A percentile compares a stretch with the other conserved stretches of the same genome.
These are phyloP conservation scores for Trematocara variabile DNA, from an alignment of 2,113 vertebrate genomes.

Conservation along the genomic window DNA sequence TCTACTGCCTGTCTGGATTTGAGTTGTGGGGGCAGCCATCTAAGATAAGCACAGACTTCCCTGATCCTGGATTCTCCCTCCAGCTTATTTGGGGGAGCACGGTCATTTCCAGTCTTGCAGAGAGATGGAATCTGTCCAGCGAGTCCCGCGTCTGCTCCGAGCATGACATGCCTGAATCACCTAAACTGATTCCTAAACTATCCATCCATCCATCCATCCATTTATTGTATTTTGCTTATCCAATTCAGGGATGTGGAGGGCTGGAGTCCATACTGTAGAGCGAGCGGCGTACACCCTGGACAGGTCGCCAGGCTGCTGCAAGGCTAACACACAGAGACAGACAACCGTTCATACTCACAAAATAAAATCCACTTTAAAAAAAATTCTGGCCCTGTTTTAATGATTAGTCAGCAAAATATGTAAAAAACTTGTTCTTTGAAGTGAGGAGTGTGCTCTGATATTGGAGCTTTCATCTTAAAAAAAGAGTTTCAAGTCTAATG, in stretches of 20 bases:
- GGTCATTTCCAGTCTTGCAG: background rate
- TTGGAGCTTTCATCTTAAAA: background rate
- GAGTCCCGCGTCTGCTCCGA: background rate
- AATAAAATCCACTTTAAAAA: rapidly evolving
- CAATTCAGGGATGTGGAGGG: background rate
- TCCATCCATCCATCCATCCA: background rate
- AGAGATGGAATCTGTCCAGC: background rate
- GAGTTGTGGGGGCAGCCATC: background rate
- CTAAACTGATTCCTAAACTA: background rate
- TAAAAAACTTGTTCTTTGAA: background rate
- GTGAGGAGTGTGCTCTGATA: background rate
- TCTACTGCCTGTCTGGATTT: background rate
- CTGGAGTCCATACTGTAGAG: background rate
- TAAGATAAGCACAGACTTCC: background rate
- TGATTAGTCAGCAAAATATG: background rate
- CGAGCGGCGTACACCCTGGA: background rate
- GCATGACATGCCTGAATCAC: background rate
- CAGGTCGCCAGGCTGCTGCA: background rate
- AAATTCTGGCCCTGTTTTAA: background rate
- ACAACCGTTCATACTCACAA: background rate
- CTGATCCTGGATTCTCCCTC: background rate
- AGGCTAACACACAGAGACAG: background rate
- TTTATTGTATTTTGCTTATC: background rate
- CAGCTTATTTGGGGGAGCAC: background rate
- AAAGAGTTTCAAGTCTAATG: background rate